A percentile compares a stretch with the other conserved stretches of the same genome.
Conservation (phyloP, 2,888 invertebrate species). For the Scelioninae gen. 2 region DNA sequence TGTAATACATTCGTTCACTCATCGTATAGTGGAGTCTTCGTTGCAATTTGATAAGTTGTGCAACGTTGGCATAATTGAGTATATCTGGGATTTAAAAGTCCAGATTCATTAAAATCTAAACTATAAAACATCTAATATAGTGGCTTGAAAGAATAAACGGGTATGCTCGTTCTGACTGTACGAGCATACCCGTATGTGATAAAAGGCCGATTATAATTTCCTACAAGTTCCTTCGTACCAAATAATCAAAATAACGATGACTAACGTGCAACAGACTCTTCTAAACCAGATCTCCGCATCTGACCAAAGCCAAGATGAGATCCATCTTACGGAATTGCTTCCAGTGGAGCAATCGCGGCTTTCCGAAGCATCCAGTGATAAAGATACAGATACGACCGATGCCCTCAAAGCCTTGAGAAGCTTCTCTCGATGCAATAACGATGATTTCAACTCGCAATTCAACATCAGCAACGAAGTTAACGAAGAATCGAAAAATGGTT, state of each 20-base stretch:
- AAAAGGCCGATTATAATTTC: slow-evolving; percentile 16
- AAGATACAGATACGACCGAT: slow-evolving; percentile 67
- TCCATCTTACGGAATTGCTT: slow-evolving; percentile 71
- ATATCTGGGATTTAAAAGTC: neutral
- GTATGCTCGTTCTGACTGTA: slow-evolving; percentile 52
- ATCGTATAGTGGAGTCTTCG: neutral
- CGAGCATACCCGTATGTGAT: slow-evolving; percentile 57
- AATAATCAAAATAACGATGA: slow-evolving; percentile 57
- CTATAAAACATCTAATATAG: neutral
- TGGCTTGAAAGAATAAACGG: slow-evolving; percentile 30
- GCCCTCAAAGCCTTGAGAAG: slow-evolving; percentile 71
- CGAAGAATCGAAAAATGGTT: slow-evolving; percentile 18
- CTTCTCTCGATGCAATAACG: slow-evolving; percentile 63
- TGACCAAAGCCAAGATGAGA: slow-evolving; percentile 68
- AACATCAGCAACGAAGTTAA: slow-evolving; percentile 45
- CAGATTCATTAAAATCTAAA: slow-evolving; percentile 1
- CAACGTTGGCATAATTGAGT: neutral
- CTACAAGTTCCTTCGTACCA: slow-evolving; percentile 17
- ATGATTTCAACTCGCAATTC: slow-evolving; percentile 59
- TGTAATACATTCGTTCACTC: neutral
- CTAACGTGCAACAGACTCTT: slow-evolving; percentile 64
- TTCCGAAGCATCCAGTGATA: slow-evolving; percentile 61
- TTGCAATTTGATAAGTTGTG: neutral
- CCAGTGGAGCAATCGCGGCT: slow-evolving; percentile 72
- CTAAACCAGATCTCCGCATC: slow-evolving; percentile 59